These are phyloP conservation scores for Nasonia longicornis DNA, from an alignment of 1,140 invertebrate species.

Conservation along the genomic window DNA sequence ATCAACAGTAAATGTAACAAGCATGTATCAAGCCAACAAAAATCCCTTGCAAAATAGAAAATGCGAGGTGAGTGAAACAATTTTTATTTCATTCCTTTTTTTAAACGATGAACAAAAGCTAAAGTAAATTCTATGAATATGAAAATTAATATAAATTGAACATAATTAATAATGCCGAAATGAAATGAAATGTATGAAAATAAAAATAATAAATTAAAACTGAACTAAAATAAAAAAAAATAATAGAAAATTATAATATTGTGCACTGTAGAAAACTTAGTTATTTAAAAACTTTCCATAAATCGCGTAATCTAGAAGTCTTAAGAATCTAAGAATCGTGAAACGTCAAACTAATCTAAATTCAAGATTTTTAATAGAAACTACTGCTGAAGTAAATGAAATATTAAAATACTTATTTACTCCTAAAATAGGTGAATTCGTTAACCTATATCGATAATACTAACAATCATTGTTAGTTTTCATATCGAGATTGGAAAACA, in stretches of 20 bases:
- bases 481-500: slow-evolving; percentile 55
- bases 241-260: background rate
- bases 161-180: slow-evolving; percentile 9
- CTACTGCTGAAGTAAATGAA: background rate
- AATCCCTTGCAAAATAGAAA: slow-evolving; percentile 10
- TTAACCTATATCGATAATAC: slow-evolving; percentile 40
- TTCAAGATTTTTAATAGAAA: background rate
- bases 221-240: background rate
- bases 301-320: slow-evolving; percentile 23
- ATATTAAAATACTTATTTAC: slow-evolving; percentile 2
- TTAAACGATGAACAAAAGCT: background rate
- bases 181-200: background rate
- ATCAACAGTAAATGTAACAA: background rate
- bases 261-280: background rate
- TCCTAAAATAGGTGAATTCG: slow-evolving; percentile 22
- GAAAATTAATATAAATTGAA: slow-evolving; percentile 1
- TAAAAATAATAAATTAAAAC: background rate
- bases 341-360: slow-evolving; percentile 15
- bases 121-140: background rate
- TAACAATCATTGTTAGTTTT: slow-evolving; percentile 13
- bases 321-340: slow-evolving; percentile 1
- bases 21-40: background rate
- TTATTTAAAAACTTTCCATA: slow-evolving; percentile 34
- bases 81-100: background rate
- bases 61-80: background rate